phyloP scores from a whole-genome alignment of 2,113 vertebrate species.

The Spizaetus ornatus region DNA sequence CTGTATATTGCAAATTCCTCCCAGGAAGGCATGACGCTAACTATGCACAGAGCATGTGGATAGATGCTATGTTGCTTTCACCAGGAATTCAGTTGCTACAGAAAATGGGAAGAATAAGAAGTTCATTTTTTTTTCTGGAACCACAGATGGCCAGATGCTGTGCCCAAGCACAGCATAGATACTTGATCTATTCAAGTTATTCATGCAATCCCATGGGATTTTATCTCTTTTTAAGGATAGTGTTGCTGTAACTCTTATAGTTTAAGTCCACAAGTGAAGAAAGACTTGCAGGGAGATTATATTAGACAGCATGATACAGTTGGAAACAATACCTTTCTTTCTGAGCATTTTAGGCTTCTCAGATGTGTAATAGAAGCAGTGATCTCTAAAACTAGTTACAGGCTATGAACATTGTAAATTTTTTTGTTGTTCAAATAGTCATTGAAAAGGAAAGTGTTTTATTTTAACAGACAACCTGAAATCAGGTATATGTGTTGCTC shows the following conservation, averaged over 20 bases:
- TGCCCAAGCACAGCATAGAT: not conserved
- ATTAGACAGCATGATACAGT: not conserved
- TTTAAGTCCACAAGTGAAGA: not conserved
- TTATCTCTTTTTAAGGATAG: not conserved
- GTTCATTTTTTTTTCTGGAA: not conserved
- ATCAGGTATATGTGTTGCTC: not conserved
- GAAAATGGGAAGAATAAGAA: not conserved
- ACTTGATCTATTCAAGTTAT: not conserved
- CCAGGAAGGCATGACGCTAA: accelerated
- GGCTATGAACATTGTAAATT: not conserved
- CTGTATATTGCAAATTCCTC: not conserved
- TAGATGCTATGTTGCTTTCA: not conserved
- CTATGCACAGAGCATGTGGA: not conserved
- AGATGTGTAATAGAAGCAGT: not conserved
- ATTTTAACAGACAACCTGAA: not conserved
- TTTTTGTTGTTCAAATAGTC: not conserved
- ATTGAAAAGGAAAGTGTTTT: not conserved
- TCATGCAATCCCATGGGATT: not conserved
- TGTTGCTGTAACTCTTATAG: not conserved
- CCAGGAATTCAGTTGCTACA: not conserved
- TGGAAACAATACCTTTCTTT: not conserved
- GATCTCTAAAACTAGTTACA: not conserved
- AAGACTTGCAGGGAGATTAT: not conserved
- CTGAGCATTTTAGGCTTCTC: not conserved
- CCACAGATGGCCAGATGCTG: not conserved